Evolutionary conservation across 2,113 vertebrate species (phyloP).

Genomic region (Peromyscus polionotus): DNA sequence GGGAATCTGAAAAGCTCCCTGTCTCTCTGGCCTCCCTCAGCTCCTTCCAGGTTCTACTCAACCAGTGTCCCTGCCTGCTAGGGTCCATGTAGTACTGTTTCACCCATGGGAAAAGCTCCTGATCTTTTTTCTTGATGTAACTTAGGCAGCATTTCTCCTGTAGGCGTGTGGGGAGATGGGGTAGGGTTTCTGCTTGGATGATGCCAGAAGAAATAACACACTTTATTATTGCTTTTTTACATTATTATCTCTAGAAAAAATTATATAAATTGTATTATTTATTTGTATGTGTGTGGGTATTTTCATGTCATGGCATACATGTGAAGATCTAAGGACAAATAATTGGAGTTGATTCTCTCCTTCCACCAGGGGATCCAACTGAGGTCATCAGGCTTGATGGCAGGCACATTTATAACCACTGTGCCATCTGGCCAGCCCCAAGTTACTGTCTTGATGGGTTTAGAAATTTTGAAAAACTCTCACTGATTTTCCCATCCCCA

Average conservation of each 20-base stretch:
- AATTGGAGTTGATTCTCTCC: not conserved
- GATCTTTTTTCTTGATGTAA: not conserved
- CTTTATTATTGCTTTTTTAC: not conserved
- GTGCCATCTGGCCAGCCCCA: not conserved
- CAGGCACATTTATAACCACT: not conserved
- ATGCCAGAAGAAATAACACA: not conserved
- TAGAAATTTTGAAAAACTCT: not conserved
- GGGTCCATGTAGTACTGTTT: not conserved
- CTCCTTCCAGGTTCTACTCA: not conserved
- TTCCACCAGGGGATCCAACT: not conserved
- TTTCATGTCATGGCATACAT: not conserved
- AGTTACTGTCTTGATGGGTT: not conserved
- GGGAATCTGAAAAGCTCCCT: not conserved
- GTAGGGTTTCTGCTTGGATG: not conserved
- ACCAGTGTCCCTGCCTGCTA: not conserved
- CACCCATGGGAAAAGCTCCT: not conserved
- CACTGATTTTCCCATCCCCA: not conserved
- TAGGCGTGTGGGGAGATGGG: not conserved
- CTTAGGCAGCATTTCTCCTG: not conserved
- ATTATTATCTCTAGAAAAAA: not conserved
- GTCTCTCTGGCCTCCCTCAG: too few species aligned
- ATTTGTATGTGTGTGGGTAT: not conserved
- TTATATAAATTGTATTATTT: not conserved
- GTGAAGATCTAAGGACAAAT: not conserved
- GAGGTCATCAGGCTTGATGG: not conserved